Conservation (phyloP, 2,797 vertebrate genomes). For the Arctocebus calabarensis region DNA sequence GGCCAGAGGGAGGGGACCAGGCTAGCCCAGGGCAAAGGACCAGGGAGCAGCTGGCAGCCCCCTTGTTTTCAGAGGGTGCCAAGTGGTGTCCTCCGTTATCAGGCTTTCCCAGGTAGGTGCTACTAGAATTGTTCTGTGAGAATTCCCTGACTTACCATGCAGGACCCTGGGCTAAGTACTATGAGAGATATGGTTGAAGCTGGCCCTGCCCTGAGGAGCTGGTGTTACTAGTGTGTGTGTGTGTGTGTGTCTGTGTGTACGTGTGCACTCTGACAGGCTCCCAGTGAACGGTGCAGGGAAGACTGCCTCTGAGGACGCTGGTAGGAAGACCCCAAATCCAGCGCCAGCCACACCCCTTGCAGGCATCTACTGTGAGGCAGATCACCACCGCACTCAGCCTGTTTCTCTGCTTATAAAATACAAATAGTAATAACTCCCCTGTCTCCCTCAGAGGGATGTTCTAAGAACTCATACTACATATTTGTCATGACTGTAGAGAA, state of each 20-base stretch:
- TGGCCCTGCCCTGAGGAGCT: background rate
- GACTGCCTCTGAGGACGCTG: background rate
- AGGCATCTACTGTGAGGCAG: background rate
- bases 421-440: background rate
- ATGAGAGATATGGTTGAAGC: background rate
- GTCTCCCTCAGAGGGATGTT: background rate
- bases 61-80: background rate
- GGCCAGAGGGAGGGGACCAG: rapidly evolving
- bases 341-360: background rate
- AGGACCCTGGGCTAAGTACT: background rate
- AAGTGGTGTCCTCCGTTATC: background rate
- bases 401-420: background rate
- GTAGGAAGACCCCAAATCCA: background rate
- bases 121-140: background rate
- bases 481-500: background rate
- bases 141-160: background rate
- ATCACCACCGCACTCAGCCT: background rate
- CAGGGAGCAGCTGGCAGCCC: background rate
- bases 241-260: background rate
- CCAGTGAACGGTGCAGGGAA: background rate
- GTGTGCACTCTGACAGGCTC: rapidly evolving
- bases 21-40: background rate
- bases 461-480: background rate
- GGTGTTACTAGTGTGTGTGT: rapidly evolving
- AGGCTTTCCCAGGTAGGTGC: background rate